A percentile compares a stretch with the other conserved stretches of the same genome.
phyloP scores from a whole-genome alignment of 2,888 invertebrate genomes.

The Ashinkailepas kermadecensis region DNA sequence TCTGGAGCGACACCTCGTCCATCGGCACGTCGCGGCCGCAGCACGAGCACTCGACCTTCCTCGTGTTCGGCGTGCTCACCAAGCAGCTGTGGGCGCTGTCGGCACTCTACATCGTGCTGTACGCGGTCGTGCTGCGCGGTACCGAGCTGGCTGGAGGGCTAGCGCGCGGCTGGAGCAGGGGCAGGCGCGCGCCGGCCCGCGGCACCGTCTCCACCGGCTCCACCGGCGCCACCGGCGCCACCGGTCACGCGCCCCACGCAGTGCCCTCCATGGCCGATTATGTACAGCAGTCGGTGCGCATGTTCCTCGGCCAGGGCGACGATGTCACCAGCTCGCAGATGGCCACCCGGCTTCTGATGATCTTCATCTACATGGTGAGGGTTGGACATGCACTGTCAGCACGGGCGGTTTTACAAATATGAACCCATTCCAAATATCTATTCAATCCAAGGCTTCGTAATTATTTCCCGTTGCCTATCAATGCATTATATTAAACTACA shows the following conservation, averaged over 20 bases:
- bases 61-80: neutral
- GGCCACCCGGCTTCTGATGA: neutral
- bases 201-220: too few species aligned
- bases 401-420: too few species aligned
- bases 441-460: too few species aligned
- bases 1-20: conserved; percentile 15
- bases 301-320: conserved; percentile 7
- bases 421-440: too few species aligned
- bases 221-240: neutral
- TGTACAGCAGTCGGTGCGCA: neutral
- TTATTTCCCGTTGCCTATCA: too few species aligned
- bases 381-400: neutral
- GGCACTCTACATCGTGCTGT: neutral
- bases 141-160: neutral
- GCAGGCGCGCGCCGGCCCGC: too few species aligned
- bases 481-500: too few species aligned
- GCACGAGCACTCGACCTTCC: neutral
- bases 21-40: neutral
- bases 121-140: neutral
- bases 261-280: neutral
- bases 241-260: neutral
- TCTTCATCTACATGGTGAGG: neutral
- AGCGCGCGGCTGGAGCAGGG: neutral
- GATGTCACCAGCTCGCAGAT: neutral
- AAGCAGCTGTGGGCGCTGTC: neutral